phyloP scores from a whole-genome alignment of 2,797 vertebrate species.

The Spinibarbus caldwelli region DNA sequence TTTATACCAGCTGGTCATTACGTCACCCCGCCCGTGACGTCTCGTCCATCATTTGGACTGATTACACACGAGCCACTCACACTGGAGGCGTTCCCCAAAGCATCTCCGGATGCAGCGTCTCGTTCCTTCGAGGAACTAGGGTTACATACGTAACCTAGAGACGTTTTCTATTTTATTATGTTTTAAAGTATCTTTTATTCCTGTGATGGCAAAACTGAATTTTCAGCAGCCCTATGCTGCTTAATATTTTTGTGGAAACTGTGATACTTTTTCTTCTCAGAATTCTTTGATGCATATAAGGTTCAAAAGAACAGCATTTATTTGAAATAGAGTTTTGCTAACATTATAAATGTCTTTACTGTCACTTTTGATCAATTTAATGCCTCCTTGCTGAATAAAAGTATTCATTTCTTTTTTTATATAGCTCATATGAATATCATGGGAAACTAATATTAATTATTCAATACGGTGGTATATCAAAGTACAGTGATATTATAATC shows the following conservation, averaged over 20 bases:
- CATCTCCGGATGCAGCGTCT: too few species aligned
- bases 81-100: too few species aligned
- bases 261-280: background rate
- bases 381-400: background rate
- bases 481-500: background rate
- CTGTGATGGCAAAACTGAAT: background rate
- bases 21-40: too few species aligned
- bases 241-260: background rate
- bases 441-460: background rate
- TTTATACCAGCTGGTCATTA: too few species aligned
- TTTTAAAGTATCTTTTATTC: background rate
- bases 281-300: background rate
- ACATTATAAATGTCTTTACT: background rate
- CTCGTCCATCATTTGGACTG: too few species aligned
- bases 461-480: constrained; percentile 11
- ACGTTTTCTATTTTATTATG: background rate
- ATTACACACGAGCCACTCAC: too few species aligned
- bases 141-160: too few species aligned
- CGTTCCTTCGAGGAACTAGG: too few species aligned
- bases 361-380: background rate
- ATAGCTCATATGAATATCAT: background rate
- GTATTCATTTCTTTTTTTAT: background rate
- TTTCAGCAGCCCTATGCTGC: background rate
- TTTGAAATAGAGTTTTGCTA: background rate
- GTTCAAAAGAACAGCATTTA: constrained; percentile 8